Evolutionary conservation across 2,113 vertebrate species (phyloP).

Genomic region (Labeo rohita): DNA sequence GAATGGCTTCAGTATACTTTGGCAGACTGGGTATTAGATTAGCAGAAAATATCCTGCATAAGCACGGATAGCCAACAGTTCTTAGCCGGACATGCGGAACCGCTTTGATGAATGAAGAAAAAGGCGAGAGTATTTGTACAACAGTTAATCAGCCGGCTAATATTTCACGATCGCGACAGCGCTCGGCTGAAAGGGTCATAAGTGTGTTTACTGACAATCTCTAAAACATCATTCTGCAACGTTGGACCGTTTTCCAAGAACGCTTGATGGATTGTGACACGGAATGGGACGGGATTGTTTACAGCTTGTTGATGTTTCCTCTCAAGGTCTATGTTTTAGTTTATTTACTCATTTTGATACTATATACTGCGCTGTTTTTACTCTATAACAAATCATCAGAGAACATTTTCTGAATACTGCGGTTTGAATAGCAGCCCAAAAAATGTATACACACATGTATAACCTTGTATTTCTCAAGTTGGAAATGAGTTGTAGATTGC

Average conservation of each 20-base stretch:
- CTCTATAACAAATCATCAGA: background rate
- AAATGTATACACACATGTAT: background rate
- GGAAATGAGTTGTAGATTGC: background rate
- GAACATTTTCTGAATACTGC: background rate
- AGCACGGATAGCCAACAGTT: background rate
- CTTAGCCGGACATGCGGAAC: background rate
- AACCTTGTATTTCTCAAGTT: background rate
- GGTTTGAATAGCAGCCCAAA: background rate
- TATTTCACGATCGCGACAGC: background rate
- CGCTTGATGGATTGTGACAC: background rate
- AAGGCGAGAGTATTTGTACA: background rate
- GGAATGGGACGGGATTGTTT: background rate
- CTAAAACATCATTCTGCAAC: background rate
- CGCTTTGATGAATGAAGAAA: conserved; percentile 20
- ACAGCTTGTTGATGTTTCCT: conserved; percentile 1
- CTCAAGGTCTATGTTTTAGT: background rate
- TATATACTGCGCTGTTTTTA: background rate
- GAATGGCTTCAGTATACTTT: conserved; percentile 13
- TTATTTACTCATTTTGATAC: background rate
- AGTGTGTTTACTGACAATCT: conserved; percentile 16
- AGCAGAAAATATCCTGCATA: conserved; percentile 8
- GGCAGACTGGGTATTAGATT: background rate
- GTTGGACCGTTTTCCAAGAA: background rate
- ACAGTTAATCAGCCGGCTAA: background rate
- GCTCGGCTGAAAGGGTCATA: background rate